Base-by-base conservation (phyloP, 2,113 vertebrate species). In the Neodontobutis hainanensis region DNA sequence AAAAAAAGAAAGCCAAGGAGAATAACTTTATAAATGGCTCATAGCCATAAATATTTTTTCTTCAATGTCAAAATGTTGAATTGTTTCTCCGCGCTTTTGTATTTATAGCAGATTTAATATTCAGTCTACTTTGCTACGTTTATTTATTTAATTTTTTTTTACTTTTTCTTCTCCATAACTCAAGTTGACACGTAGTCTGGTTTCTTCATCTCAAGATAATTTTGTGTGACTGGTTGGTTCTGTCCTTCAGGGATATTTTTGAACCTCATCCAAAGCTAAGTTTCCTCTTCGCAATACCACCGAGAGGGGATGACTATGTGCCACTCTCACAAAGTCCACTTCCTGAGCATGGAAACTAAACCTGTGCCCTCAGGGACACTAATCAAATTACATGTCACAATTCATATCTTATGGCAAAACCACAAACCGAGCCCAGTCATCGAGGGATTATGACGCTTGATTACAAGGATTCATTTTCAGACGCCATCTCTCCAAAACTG, bases 341-440 rank as follows among this genome's bases (percentile, higher is more conserved):
- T 69, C 65, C 56, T 65, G 52, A 4, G 11, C 36, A 27, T 71
- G 80, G 64, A 78, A 79, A 80, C 49, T 71, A 75, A 71, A 61
- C 64, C 75, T 69, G 55, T 61, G 71, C 66, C 80, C 32, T 55
- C 1, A 6, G 67, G 68, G 70, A 60, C 58, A 8, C 82, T 81
- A 83, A 86, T 90, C 79, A 85, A 85, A 88, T 84, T 70, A 84
- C 80, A 73, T 61, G 49, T 79, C 78, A 51, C 61, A 75, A 80
- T 86, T 89, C 66, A 80, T 81, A 83, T 81, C 71, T 66, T 72
- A 68, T 63, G 45, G 55, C 14, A 3, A 38, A 27, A 58, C 73
- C 71, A 70, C 66, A 68, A 58, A 70, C 45, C 34, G 6, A 81
- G 77, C 53, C 32, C 1, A 51, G 27, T 63, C 53, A 73, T 59